Evolutionary conservation across 2,888 invertebrate genomes (phyloP).

Genomic region (Nephrotoma appendiculata): DNA sequence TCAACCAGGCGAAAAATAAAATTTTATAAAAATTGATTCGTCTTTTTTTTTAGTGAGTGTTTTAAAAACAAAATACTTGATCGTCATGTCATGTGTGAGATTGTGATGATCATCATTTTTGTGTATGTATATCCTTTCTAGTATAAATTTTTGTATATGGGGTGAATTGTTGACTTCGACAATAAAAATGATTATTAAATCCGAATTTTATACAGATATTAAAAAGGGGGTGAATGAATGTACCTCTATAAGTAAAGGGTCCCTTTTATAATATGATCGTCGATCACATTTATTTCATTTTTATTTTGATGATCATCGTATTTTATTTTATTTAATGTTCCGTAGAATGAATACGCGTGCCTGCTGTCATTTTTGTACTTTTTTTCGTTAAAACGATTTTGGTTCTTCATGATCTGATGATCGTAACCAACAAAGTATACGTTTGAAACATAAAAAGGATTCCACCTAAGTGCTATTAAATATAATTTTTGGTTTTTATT

Average conservation of each 20-base stretch:
- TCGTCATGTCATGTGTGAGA: not conserved
- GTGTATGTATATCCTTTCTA: not conserved
- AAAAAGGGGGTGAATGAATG: not conserved
- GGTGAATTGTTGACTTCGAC: not conserved
- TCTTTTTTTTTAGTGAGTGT: not conserved
- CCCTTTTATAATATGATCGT: not conserved
- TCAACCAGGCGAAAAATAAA: not conserved
- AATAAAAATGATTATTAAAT: not conserved
- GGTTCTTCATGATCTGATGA: not conserved
- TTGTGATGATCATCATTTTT: not conserved
- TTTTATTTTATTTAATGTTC: constrained; percentile 5
- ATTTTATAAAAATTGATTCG: not conserved
- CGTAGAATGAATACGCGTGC: constrained; percentile 6
- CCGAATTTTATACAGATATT: not conserved
- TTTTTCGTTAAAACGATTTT: not conserved
- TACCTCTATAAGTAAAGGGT: not conserved
- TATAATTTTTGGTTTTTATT: constrained; percentile 1
- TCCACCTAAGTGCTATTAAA: constrained; percentile 1
- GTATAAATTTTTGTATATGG: not conserved
- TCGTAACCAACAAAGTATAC: not conserved
- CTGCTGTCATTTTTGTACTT: not conserved
- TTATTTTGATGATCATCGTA: not conserved
- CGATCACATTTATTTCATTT: not conserved
- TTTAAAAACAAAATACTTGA: not conserved
- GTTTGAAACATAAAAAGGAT: not conserved